Conservation (phyloP, 2,113 vertebrate genomes). For the Australoheros scitulus region DNA sequence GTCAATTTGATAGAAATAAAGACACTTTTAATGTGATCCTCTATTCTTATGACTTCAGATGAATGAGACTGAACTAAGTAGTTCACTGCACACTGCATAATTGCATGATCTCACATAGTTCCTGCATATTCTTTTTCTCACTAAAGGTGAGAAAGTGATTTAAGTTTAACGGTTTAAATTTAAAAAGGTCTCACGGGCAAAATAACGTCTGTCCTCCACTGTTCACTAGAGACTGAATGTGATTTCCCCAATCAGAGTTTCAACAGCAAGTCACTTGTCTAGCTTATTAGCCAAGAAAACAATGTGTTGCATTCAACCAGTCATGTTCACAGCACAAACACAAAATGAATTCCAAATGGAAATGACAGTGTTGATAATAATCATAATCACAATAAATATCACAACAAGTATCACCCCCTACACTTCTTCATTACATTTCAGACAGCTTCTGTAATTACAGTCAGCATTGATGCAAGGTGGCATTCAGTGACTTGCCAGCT, state of each 20-base stretch:
- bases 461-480: slow-evolving; percentile 59
- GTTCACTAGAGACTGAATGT: slow-evolving; percentile 2
- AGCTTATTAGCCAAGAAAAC: slow-evolving; percentile 35
- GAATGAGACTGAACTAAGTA: background rate
- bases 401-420: slow-evolving; percentile 11
- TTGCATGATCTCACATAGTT: slow-evolving; percentile 41
- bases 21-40: background rate
- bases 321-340: slow-evolving; percentile 23
- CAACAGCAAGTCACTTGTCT: slow-evolving; percentile 33
- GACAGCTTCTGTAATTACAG: slow-evolving; percentile 62
- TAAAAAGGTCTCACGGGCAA: slow-evolving; percentile 38
- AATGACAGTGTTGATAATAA: slow-evolving; percentile 38
- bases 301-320: slow-evolving; percentile 17
- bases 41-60: background rate
- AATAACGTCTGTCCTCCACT: slow-evolving; percentile 21
- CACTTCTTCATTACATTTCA: slow-evolving; percentile 17
- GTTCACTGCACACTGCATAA: background rate
- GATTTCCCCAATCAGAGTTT: slow-evolving; percentile 33
- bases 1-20: background rate
- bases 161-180: background rate
- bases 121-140: slow-evolving; percentile 10
- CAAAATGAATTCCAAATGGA: slow-evolving; percentile 34
- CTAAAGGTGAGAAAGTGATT: background rate
- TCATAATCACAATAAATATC: slow-evolving; percentile 34
- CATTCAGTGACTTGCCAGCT: slow-evolving; percentile 60